These are phyloP conservation scores for Cetonia aurata DNA, from an alignment of 2,888 invertebrate genomes.

Conservation along the genomic window DNA sequence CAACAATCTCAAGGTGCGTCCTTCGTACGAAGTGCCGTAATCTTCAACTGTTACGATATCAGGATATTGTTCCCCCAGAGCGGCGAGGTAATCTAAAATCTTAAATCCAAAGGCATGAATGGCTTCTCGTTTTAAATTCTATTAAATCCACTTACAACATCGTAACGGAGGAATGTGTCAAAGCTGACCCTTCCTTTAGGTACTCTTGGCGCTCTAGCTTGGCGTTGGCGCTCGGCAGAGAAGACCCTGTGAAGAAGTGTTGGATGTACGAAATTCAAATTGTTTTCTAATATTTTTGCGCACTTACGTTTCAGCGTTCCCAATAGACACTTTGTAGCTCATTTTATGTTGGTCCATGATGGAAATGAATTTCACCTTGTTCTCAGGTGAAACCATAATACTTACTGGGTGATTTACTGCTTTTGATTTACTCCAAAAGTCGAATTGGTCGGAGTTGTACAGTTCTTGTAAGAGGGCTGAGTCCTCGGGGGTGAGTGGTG, in stretches of 20 bases:
- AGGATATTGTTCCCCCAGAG: conserved; percentile 64
- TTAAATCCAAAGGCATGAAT: conserved; percentile 24
- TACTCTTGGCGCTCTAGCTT: conserved; percentile 58
- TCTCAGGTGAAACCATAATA: conserved; percentile 37
- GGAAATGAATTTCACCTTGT: conserved; percentile 47
- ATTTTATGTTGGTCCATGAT: conserved; percentile 63
- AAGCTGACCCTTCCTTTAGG: conserved; percentile 62
- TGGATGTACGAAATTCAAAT: too few relatives aligned
- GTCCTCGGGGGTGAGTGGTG: conserved; percentile 1
- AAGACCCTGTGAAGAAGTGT: conserved; percentile 17
- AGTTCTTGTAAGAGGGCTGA: not conserved
- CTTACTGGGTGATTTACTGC: conserved; percentile 11
- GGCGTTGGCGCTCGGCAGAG: conserved; percentile 41
- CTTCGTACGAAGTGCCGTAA: conserved; percentile 70
- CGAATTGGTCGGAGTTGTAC: conserved; percentile 16
- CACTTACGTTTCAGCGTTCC: conserved; percentile 38
- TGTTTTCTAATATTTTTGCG: not conserved
- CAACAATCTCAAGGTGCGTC: conserved; percentile 68
- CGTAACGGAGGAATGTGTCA: conserved; percentile 67
- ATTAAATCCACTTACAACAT: conserved; percentile 49
- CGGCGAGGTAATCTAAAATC: conserved; percentile 65
- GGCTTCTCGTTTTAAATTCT: not conserved
- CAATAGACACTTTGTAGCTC: conserved; percentile 55
- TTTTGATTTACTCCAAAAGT: conserved; percentile 32
- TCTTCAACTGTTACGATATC: conserved; percentile 64